Percentiles rank a stretch among this genome's conserved stretches.
Evolutionary conservation across 2,888 invertebrate genomes (phyloP).

Genomic region (Acrocera orbiculus): DNA sequence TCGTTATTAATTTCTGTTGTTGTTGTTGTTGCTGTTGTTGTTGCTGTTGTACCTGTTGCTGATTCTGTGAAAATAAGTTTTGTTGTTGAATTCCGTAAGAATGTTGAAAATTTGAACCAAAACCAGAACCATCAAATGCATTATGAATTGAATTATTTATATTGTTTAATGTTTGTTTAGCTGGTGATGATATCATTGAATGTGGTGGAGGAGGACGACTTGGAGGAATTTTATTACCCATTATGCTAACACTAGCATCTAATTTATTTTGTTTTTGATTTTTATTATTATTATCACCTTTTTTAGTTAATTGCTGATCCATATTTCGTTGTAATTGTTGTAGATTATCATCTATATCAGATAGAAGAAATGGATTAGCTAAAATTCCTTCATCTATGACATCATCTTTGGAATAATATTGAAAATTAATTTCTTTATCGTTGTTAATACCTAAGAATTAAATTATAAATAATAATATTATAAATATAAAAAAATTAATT

Average conservation of each 20-base stretch:
- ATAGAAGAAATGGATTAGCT: constrained; percentile 29
- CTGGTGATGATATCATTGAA: constrained; percentile 18
- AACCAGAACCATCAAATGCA: constrained; percentile 41
- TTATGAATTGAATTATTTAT: constrained; percentile 49
- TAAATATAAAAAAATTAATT: too few species aligned
- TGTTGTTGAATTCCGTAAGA: constrained; percentile 38
- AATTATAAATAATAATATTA: too few species aligned
- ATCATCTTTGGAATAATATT: too few species aligned
- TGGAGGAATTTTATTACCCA: constrained; percentile 17
- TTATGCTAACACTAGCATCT: constrained; percentile 6
- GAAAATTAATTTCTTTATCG: too few species aligned
- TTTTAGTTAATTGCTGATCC: constrained; percentile 7
- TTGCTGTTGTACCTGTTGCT: constrained; percentile 10
- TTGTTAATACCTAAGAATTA: too few species aligned
- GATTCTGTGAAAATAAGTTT: neutral
- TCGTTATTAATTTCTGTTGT: too few species aligned
- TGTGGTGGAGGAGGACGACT: constrained; percentile 32
- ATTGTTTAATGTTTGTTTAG: constrained; percentile 49
- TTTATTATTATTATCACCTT: constrained; percentile 5
- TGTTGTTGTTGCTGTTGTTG: constrained; percentile 9
- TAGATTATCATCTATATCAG: constrained; percentile 15
- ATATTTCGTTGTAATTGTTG: constrained; percentile 15
- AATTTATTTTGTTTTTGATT: constrained; percentile 5
- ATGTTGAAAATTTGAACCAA: too few species aligned
- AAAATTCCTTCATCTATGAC: constrained; percentile 17